Evolutionary conservation across 2,888 invertebrate genomes (phyloP), one percentile per base, ranked within the genome.

Genomic region (Pseudococcus jackbeardsleyi): DNA sequence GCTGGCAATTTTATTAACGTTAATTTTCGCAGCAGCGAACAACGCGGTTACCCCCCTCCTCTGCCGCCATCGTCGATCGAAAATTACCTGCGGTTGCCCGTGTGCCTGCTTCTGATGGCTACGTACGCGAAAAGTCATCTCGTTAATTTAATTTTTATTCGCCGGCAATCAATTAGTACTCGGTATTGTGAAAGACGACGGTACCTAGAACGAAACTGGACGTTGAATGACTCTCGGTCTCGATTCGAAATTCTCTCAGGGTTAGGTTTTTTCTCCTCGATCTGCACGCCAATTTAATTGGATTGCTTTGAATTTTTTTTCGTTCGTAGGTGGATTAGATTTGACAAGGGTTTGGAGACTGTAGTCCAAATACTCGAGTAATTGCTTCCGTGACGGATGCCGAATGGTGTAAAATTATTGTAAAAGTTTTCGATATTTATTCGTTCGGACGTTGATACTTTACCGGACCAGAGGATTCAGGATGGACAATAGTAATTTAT

Each of bases 141-240:
- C 72, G 72, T 26, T 72, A 72, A 72, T 72, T 72, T 72, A 72
- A 72, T 72, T 72, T 72, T 72, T 72, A 72, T 72, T 72, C 33
- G 72, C 64, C 22, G 17, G 72, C 72, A 72, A 72, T 72, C 72
- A 72, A 33, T 72, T 33, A 68, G 72, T 17, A 72, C 72, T 42
- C 9, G 42, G 33, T 72, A 72, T 72, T 72, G 72, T 72, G 72
- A 4, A 33, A 72, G 72, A 72, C 11, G 33, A 5, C 33, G 19
- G 7, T 2, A 17, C n/a, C 42, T 1, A 42, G 42, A 42, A 6
- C 9, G 42, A 42, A 59, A 4, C 15, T 8, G 64, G 64, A 64
- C 64, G 22, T 64, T 8, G 9, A 64, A 64, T 64, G 22, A n/a
- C 64, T 64, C 59, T 15, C 59, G 59, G 19, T 54, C 12, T 17